Evolutionary conservation across 2,888 invertebrate genomes (phyloP).

Genomic region (Byasa hedistus): DNA sequence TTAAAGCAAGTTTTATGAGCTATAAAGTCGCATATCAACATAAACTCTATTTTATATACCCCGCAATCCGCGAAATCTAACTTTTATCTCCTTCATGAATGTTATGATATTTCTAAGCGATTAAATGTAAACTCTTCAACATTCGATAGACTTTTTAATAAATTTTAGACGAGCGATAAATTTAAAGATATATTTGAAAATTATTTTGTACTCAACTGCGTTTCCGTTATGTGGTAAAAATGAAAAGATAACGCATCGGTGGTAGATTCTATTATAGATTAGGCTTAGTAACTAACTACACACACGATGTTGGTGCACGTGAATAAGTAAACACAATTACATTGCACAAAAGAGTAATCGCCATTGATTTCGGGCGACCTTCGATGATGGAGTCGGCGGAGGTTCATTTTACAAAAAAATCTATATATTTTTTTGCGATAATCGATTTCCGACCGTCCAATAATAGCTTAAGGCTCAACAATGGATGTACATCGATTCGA

Average conservation of each 20-base stretch:
- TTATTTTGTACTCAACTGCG: neutral
- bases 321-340: conserved; percentile 80
- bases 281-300: conserved; percentile 71
- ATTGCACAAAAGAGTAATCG: conserved; percentile 72
- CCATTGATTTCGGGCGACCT: conserved; percentile 67
- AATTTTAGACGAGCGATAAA: neutral
- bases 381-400: conserved; percentile 56
- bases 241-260: conserved; percentile 48
- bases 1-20: conserved; percentile 70
- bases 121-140: conserved; percentile 26
- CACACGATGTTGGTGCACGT: conserved; percentile 72
- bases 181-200: neutral
- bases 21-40: conserved; percentile 70
- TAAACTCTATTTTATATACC: conserved; percentile 75
- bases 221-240: neutral
- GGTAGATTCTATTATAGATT: conserved; percentile 79
- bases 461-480: conserved; percentile 63
- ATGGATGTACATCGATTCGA: conserved; percentile 76
- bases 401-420: conserved; percentile 62
- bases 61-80: conserved; percentile 71
- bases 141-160: neutral
- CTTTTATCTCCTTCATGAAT: conserved; percentile 56
- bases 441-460: conserved; percentile 66
- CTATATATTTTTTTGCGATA: conserved; percentile 54
- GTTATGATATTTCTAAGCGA: conserved; percentile 30